Evolutionary conservation across 2,797 vertebrate species (phyloP).

Genomic region (Gorsachius magnificus): DNA sequence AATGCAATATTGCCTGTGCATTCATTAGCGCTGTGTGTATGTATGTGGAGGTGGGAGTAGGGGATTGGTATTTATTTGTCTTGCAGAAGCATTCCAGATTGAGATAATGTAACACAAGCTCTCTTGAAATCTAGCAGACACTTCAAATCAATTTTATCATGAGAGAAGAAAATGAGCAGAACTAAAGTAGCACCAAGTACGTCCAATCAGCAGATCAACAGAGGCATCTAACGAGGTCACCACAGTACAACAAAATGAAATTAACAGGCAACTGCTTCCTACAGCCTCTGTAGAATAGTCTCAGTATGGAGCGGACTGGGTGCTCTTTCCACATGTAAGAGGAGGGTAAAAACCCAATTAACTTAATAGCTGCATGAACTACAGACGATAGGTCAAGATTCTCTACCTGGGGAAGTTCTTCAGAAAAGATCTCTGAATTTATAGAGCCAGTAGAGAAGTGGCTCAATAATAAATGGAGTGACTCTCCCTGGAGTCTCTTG

Average conservation of each 20-base stretch:
- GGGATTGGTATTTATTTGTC: background rate
- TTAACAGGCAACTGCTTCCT: background rate
- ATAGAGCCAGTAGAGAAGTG: background rate
- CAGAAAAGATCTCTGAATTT: background rate
- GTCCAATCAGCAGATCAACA: background rate
- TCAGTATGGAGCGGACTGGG: background rate
- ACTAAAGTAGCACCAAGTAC: background rate
- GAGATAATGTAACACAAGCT: background rate
- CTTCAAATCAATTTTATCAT: background rate
- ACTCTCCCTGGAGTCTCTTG: background rate
- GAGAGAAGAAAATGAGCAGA: background rate
- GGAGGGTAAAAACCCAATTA: background rate
- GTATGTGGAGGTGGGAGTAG: background rate
- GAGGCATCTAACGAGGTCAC: background rate
- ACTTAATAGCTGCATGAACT: background rate
- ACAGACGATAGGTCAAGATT: background rate
- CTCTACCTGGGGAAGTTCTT: background rate
- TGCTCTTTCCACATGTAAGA: background rate
- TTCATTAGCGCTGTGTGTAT: background rate
- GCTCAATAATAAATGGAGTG: background rate
- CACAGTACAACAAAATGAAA: background rate
- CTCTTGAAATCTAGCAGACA: background rate
- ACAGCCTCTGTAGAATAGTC: background rate
- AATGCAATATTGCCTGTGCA: background rate
- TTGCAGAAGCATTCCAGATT: background rate